Conservation (phyloP, 2,888 invertebrate species). For the Polyommatus iphigenia region DNA sequence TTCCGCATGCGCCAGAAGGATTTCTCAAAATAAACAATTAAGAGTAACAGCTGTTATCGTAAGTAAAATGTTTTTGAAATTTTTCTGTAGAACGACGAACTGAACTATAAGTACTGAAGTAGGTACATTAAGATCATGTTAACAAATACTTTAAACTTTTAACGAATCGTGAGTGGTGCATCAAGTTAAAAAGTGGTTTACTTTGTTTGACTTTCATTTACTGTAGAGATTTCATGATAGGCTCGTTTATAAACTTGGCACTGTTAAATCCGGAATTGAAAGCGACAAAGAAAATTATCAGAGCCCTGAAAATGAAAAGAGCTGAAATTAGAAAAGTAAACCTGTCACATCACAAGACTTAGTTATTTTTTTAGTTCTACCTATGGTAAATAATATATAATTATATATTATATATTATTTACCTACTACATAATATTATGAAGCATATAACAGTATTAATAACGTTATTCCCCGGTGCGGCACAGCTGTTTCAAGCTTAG, state of each 20-base stretch:
- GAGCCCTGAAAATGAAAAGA: no score
- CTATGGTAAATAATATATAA: no score
- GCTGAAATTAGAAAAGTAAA: no score
- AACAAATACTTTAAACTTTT: constrained; percentile 69
- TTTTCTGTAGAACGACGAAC: constrained; percentile 64
- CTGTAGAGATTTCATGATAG: constrained; percentile 59
- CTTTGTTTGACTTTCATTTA: constrained; percentile 60
- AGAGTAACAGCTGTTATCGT: background rate
- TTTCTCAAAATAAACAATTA: background rate
- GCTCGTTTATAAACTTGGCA: background rate
- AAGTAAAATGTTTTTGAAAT: background rate
- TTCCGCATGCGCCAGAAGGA: background rate
- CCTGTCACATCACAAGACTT: background rate
- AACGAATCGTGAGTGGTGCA: constrained; percentile 65
- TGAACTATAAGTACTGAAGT: constrained; percentile 53
- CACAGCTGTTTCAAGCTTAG: no score
- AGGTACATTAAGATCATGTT: constrained; percentile 53
- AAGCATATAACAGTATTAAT: no score
- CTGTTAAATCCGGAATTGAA: no score
- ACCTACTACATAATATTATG: no score
- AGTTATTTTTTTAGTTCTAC: no score
- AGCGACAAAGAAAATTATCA: no score
- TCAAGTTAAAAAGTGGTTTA: constrained; percentile 54
- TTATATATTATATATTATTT: no score
- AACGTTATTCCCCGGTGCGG: no score